Evolutionary conservation across 2,888 invertebrate species (phyloP), one percentile per base, ranked within the genome.

Genomic region (Noctuana brunneofusca): DNA sequence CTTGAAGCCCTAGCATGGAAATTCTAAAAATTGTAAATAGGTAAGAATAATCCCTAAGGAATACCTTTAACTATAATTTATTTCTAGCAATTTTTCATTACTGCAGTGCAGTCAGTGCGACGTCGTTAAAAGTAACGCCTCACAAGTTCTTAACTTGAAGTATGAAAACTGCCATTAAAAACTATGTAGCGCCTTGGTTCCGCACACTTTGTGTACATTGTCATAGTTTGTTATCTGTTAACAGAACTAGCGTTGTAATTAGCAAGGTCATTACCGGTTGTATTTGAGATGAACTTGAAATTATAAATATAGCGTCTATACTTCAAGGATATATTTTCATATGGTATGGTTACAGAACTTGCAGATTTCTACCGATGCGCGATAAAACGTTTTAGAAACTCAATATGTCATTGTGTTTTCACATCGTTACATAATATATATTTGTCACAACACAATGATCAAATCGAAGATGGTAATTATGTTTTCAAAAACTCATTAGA

Each of bases 221-320:
- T 68, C 63, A 67, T n/a, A 68, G 72, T 70, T 68, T 69, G 64
- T 65, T 70, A 67, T 68, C 70, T 68, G 68, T 68, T 71, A 68
- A 68, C 65, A 68, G 65, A 58, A 70, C 66, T 58, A 66, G 65
- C 65, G 70, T 67, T 69, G 69, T 74, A 75, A 75, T 72, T 73
- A 74, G 72, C 68, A 64, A 58, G 60, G 72, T 65, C 71, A 72
- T 74, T 62, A 62, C 55, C 30, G 55, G 38, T 56, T 41, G 41
- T 35, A 41, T 63, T 56, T 52, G 24, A 48, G 22, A 9, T 16
- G 50, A 56, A 49, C 49, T 62, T 63, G 12, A 56, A 60, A 48
- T 55, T n/a, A 27, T 38, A 12, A 43, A 50, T n/a, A n/a, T n/a
- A n/a, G n/a, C n/a, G n/a, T n/a, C 30, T 50, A 32, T 27, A 30